Percentiles rank a stretch among this genome's conserved stretches.
Evolutionary conservation across 2,113 vertebrate genomes (phyloP).

Genomic region (Glaucomys volans): DNA sequence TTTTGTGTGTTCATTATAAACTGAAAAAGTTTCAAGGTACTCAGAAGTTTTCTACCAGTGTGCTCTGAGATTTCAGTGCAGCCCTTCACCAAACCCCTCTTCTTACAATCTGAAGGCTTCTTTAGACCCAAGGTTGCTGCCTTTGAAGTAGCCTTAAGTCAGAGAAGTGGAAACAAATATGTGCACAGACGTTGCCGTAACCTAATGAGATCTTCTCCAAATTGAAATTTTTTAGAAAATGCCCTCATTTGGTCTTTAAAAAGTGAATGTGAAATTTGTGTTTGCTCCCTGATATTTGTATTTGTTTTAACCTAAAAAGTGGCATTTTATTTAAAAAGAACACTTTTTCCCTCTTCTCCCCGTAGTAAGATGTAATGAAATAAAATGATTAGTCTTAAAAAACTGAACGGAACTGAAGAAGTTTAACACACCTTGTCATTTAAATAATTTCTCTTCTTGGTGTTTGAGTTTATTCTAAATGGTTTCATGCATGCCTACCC

Average conservation of each 20-base stretch:
- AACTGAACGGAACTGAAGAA: not conserved
- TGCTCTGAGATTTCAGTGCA: not conserved
- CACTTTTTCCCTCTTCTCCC: not conserved
- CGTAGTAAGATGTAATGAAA: not conserved
- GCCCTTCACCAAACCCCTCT: not conserved
- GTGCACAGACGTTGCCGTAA: not conserved
- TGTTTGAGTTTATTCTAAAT: conserved; percentile 49
- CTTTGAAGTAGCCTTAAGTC: not conserved
- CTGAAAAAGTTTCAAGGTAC: not conserved
- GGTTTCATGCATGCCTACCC: not conserved
- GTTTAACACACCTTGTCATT: not conserved
- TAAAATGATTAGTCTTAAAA: conserved; percentile 33
- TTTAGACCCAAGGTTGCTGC: not conserved
- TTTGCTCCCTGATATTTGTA: not conserved
- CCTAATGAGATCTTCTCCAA: not conserved
- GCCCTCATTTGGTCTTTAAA: conserved; percentile 6
- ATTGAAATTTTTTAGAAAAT: not conserved
- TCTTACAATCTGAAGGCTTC: not conserved
- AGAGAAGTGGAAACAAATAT: not conserved
- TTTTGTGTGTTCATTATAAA: not conserved
- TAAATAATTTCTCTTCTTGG: not conserved
- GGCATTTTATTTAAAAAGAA: not conserved
- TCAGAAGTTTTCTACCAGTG: not conserved
- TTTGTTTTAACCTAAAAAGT: conserved; percentile 28
- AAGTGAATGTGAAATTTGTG: not conserved